Evolutionary conservation across 2,888 invertebrate species (phyloP), one percentile per base, ranked within the genome.

Genomic region (Sussaba pulchella): DNA sequence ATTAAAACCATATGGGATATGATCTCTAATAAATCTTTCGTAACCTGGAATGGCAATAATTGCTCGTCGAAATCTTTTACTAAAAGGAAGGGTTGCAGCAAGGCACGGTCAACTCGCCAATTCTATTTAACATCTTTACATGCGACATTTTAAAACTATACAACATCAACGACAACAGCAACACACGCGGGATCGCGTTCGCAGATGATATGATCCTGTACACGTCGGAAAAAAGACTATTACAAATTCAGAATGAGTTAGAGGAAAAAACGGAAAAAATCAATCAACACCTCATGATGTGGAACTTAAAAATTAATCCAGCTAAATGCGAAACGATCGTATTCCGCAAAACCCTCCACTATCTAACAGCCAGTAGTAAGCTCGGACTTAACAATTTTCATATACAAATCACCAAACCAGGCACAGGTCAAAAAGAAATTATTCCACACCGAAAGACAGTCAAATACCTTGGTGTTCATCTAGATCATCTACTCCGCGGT

Each of bases 71-170:
- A 50, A 8, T 5, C n/a, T 3, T 82, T 72, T 19, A 1, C 47
- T 6, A 41, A 0, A 8, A 19, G 0, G 71, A 82, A 5, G 82
- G 81, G 0, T 36, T 80, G 10, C 81, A 79, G n/a, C 79, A n/a
- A n/a, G n/a, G n/a, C n/a, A n/a, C n/a, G n/a, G n/a, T n/a, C n/a
- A n/a, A n/a, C n/a, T n/a, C n/a, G 80, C 10, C 84, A 0, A 59
- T 75, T 0, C 41, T 85, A 0, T 85, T 86, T 17, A 83, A 82
- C 17, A 83, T 86, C 8, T 82, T 36, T 45, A 82, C 67, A 2
- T 45, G 70, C 9, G 81, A 83, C 2, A 9, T 85, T 0, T 64
- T 82, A 0, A 74, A 71, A 0, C 1, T 71, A 1, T 83, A 69
- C 19, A 54, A n/a, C n/a, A n/a, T n/a, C n/a, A n/a, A n/a, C n/a